phyloP scores from a whole-genome alignment of 2,797 vertebrate genomes.

The Lates japonicus region DNA sequence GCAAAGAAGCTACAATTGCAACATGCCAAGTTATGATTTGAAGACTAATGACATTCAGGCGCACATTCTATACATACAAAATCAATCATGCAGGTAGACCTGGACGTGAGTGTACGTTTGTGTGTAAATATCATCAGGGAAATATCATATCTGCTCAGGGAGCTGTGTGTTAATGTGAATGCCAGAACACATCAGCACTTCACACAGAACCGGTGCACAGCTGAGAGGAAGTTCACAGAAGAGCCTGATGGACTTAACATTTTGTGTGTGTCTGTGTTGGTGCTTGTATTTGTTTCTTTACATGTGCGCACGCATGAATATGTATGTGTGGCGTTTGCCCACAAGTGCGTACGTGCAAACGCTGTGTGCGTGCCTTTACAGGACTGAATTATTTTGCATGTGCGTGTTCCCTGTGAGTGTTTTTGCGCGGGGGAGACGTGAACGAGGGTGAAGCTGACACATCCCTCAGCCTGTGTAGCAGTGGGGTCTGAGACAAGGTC shows the following conservation, averaged over 20 bases:
- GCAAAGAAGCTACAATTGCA: background rate
- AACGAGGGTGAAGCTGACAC: constrained; percentile 56
- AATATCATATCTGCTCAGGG: constrained; percentile 32
- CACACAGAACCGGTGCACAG: constrained; percentile 9
- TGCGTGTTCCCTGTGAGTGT: constrained; percentile 34
- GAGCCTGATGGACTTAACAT: background rate
- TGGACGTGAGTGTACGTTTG: background rate
- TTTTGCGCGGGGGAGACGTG: constrained; percentile 27
- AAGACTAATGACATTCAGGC: background rate
- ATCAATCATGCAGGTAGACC: background rate
- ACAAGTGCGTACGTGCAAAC: background rate
- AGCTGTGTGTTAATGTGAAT: constrained; percentile 37
- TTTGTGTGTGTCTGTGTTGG: background rate
- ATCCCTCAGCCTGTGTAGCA: constrained; percentile 62
- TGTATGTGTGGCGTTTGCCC: background rate
- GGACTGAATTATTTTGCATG: constrained; percentile 15
- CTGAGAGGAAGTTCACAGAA: constrained; percentile 29
- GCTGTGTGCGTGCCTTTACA: background rate
- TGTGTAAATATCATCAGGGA: constrained; percentile 7
- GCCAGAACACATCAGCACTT: constrained; percentile 54
- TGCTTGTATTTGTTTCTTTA: background rate
- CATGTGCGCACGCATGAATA: background rate
- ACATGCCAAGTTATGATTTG: background rate
- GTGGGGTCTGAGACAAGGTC: constrained; percentile 71
- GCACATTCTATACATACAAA: background rate